A percentile compares a stretch with the other conserved stretches of the same genome.
Conservation (phyloP, 1,140 invertebrate species). For the Pseudomyrmex concolor region DNA sequence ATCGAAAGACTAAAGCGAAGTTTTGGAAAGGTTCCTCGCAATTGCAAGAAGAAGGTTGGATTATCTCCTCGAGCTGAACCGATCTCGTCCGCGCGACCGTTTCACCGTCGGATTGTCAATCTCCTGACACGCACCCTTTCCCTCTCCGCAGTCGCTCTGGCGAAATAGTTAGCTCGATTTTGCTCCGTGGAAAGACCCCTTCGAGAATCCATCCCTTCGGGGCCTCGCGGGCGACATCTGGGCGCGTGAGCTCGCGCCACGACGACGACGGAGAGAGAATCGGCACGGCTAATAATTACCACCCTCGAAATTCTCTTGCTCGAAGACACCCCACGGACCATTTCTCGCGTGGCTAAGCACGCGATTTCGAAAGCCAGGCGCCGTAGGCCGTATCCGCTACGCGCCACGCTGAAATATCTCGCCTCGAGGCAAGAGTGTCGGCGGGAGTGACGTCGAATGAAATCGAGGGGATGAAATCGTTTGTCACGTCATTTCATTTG, state of each 20-base stretch:
- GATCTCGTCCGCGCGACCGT: slow-evolving; percentile 39
- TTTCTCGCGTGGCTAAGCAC: slow-evolving; percentile 72
- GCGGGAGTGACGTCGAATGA: slow-evolving; percentile 57
- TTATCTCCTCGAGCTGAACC: slow-evolving; percentile 39
- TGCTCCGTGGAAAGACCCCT: slow-evolving; percentile 29
- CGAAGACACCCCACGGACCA: slow-evolving; percentile 63
- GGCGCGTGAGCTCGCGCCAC: slow-evolving; percentile 46
- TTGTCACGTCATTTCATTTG: slow-evolving; percentile 62
- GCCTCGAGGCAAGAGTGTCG: slow-evolving; percentile 59
- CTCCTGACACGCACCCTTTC: slow-evolving; percentile 3
- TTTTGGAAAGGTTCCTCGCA: slow-evolving; percentile 2
- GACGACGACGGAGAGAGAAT: slow-evolving; percentile 66
- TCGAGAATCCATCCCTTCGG: slow-evolving; percentile 56
- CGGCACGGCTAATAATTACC: slow-evolving; percentile 77
- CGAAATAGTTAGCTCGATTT: slow-evolving; percentile 60
- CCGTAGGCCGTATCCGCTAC: slow-evolving; percentile 50
- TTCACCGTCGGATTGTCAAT: slow-evolving; percentile 52
- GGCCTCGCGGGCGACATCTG: slow-evolving; percentile 69
- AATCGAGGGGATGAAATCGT: slow-evolving; percentile 71
- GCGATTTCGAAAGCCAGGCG: slow-evolving; percentile 67
- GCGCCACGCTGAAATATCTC: slow-evolving; percentile 55
- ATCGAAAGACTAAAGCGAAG: slow-evolving; percentile 10
- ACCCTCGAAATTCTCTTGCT: slow-evolving; percentile 70
- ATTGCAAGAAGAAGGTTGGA: slow-evolving; percentile 34
- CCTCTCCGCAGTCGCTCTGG: slow-evolving; percentile 8